Evolutionary conservation across 1,140 invertebrate genomes (phyloP).

Genomic region (Formica selysi): DNA sequence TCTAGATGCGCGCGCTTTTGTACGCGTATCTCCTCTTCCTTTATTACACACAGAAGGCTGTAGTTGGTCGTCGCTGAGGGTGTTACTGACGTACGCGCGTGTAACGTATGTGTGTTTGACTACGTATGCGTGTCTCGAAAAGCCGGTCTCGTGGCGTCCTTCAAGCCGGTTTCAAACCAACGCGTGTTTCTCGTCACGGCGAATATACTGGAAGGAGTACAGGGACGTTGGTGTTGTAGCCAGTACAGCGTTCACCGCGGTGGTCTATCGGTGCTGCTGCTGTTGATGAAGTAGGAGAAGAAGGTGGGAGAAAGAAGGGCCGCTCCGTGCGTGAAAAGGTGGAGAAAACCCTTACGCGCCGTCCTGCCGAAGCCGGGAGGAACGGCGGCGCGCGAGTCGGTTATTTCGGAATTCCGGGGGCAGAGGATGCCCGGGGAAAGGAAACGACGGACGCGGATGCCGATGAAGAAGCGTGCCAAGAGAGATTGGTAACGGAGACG

Average conservation of each 20-base stretch:
- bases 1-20: conserved; percentile 63
- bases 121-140: conserved; percentile 67
- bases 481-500: conserved; percentile 31
- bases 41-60: conserved; percentile 44
- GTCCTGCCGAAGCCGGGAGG: conserved; percentile 30
- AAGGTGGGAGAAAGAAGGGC: conserved; percentile 32
- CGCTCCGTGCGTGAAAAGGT: conserved; percentile 59
- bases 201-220: conserved; percentile 65
- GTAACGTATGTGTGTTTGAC: conserved; percentile 26
- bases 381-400: conserved; percentile 33
- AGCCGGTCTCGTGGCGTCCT: conserved; percentile 71
- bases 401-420: conserved; percentile 30
- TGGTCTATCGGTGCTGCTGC: conserved; percentile 15
- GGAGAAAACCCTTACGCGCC: conserved; percentile 57
- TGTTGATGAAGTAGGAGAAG: conserved; percentile 13
- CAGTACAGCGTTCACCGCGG: conserved; percentile 34
- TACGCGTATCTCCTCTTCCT: conserved; percentile 51
- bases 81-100: conserved; percentile 41
- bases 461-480: conserved; percentile 28
- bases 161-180: conserved; percentile 72
- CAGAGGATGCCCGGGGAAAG: background rate
- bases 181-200: conserved; percentile 66
- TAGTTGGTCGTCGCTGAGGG: conserved; percentile 45
- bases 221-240: conserved; percentile 36
- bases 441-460: conserved; percentile 3